Conservation (phyloP, 2,888 invertebrate genomes). For the Tipula lateralis region DNA sequence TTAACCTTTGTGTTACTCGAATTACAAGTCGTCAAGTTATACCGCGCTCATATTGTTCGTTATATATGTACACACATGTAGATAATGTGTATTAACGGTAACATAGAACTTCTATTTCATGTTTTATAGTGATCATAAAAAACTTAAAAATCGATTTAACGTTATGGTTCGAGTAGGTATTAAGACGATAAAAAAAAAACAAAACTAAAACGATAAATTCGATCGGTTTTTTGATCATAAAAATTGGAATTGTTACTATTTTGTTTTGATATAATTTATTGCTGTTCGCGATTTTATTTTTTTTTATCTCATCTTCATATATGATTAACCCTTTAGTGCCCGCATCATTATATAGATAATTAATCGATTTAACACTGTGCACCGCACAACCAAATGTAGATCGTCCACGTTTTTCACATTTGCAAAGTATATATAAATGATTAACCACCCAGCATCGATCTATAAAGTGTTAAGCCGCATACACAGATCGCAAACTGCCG, state of each 20-base stretch:
- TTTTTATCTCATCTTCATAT: neutral
- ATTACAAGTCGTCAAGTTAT: neutral
- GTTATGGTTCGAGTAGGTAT: slow-evolving; percentile 19
- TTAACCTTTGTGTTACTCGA: neutral
- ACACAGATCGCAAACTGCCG: neutral
- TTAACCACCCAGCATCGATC: neutral
- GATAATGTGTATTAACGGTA: slow-evolving; percentile 14
- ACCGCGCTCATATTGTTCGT: neutral
- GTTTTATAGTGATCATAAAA: neutral
- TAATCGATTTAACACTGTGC: neutral
- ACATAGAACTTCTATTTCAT: neutral
- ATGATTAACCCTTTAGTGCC: neutral
- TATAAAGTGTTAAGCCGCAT: neutral
- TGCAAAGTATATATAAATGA: neutral
- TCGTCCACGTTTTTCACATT: neutral
- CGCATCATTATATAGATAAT: neutral
- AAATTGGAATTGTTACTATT: slow-evolving; percentile 11
- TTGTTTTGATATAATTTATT: slow-evolving; percentile 1
- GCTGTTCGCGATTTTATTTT: slow-evolving; percentile 12
- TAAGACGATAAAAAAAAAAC: neutral
- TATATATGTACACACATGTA: neutral
- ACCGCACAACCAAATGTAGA: neutral
- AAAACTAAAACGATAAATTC: slow-evolving; percentile 24
- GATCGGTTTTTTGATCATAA: slow-evolving; percentile 24
- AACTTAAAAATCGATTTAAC: neutral